phyloP scores from a whole-genome alignment of 2,113 vertebrate genomes.

The Eubucco bourcierii region DNA sequence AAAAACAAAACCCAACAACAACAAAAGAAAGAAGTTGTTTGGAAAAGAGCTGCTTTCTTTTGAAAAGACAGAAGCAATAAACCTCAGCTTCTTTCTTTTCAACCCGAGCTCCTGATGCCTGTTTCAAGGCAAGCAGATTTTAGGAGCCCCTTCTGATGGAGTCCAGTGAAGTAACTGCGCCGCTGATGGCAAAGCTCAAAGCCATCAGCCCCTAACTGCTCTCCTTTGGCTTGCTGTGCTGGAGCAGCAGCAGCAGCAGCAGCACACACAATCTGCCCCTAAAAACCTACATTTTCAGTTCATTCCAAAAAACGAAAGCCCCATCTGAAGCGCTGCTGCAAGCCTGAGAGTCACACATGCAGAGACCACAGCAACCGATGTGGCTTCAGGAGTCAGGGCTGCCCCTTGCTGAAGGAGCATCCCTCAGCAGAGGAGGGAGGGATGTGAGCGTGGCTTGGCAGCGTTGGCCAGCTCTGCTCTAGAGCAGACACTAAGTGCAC shows the following conservation, averaged over 20 bases:
- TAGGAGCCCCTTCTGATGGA: neutral
- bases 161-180: neutral
- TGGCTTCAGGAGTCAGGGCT: neutral
- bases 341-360: neutral
- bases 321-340: neutral
- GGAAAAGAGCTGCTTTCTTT: no score
- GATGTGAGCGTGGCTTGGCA: neutral
- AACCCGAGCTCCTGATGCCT: no score
- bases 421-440: neutral
- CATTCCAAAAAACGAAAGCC: neutral
- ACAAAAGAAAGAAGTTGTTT: no score
- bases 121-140: neutral
- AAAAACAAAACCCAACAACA: no score
- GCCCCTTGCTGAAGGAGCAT: neutral
- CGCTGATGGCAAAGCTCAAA: neutral
- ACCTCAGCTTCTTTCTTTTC: no score
- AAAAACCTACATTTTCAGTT: neutral
- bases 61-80: no score
- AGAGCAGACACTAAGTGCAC: constrained; percentile 23
- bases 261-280: neutral
- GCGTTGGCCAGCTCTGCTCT: neutral
- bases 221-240: neutral
- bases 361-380: neutral
- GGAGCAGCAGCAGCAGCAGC: neutral
- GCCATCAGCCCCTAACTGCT: neutral